These are phyloP conservation scores for Ailuropoda melanoleuca DNA, from an alignment of 2,113 vertebrate species.

Conservation along the genomic window DNA sequence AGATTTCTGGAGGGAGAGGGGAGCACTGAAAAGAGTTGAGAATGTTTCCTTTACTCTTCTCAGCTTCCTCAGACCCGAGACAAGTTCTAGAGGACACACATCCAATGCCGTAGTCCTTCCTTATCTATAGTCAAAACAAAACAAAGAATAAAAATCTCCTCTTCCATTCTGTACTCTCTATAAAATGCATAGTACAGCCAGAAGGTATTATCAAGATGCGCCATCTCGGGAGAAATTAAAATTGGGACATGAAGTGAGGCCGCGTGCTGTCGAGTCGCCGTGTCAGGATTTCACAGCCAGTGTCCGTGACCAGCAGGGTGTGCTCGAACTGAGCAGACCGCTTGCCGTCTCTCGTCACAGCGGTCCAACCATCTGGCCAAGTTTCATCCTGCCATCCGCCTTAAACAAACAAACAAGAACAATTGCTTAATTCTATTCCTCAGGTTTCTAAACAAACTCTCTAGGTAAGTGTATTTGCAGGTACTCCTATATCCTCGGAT, in stretches of 20 bases:
- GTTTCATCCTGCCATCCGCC: conserved; percentile 99
- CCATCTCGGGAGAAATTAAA: conserved; percentile 80
- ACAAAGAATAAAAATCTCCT: conserved; percentile 73
- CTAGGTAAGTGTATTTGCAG: not conserved
- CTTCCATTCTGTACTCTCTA: conserved; percentile 81
- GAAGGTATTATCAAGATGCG: conserved; percentile 46
- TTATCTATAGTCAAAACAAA: conserved; percentile 83
- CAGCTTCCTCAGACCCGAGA: conserved; percentile 75
- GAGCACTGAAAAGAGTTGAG: conserved; percentile 59
- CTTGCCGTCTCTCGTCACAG: conserved; percentile 95
- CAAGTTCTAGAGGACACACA: conserved; percentile 74
- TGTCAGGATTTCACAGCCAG: conserved; percentile 96
- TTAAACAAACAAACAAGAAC: conserved; percentile 72
- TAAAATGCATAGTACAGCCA: conserved; percentile 81
- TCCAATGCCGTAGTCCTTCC: conserved; percentile 70
- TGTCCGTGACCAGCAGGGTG: conserved; percentile 96
- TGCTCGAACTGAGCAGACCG: conserved; percentile 99
- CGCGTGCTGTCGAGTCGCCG: conserved; percentile 89
- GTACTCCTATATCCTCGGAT: not conserved
- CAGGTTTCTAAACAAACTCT: not conserved
- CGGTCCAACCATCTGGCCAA: conserved; percentile 99
- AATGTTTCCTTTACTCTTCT: conserved; percentile 77
- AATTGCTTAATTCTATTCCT: not conserved
- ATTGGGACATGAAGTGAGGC: conserved; percentile 94
- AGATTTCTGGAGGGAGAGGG: not conserved